Conservation (phyloP, 2,113 vertebrate genomes). For the Archocentrus centrarchus region DNA sequence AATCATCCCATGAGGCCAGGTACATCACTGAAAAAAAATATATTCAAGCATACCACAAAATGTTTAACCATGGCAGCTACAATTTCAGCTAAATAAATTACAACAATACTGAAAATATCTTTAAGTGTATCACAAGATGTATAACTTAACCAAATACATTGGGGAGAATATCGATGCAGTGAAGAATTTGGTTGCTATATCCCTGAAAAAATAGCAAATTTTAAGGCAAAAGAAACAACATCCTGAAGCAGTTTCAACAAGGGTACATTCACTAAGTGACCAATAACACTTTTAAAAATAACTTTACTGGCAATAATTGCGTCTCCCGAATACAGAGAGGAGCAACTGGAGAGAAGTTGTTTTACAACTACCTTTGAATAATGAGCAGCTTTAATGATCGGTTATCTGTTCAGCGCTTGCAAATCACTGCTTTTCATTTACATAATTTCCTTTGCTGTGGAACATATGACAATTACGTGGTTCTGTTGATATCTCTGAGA, state of each 20-base stretch:
- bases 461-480: slow-evolving; percentile 22
- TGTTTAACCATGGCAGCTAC: slow-evolving; percentile 54
- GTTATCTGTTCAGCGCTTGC: background rate
- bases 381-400: slow-evolving; percentile 17
- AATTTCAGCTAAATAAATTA: slow-evolving; percentile 34
- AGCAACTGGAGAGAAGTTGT: slow-evolving; percentile 49
- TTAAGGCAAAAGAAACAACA: slow-evolving; percentile 83
- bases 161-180: slow-evolving; percentile 27
- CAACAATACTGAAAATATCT: slow-evolving; percentile 44
- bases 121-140: slow-evolving; percentile 38
- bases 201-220: slow-evolving; percentile 74
- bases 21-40: slow-evolving; percentile 21
- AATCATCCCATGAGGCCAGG: slow-evolving; percentile 1
- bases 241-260: slow-evolving; percentile 73
- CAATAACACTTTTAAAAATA: slow-evolving; percentile 59
- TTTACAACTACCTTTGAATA: slow-evolving; percentile 47
- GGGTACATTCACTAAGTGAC: slow-evolving; percentile 75
- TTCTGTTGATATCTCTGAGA: slow-evolving; percentile 20
- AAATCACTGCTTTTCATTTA: slow-evolving; percentile 33
- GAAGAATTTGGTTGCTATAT: slow-evolving; percentile 62
- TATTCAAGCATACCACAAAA: slow-evolving; percentile 41
- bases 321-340: slow-evolving; percentile 63
- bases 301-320: slow-evolving; percentile 61
- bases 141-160: slow-evolving; percentile 11
- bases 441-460: background rate